Base-by-base conservation (phyloP, 2,797 vertebrate species). In the Anolis apletophallus region DNA sequence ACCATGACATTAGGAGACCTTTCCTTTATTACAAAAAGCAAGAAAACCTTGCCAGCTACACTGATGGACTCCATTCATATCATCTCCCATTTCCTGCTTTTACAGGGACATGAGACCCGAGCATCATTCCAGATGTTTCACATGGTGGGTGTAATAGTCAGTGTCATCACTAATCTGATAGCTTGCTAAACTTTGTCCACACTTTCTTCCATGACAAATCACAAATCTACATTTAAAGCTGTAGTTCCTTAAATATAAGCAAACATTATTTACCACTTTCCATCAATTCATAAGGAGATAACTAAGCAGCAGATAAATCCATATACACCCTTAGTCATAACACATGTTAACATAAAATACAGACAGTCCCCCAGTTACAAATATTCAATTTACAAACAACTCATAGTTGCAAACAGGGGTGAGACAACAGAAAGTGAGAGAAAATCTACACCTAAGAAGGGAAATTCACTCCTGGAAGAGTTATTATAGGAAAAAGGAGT, bases 11-110 rank as follows among this genome's bases (percentile, higher is more conserved):
- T n/a, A 76, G 17, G 40, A 52, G n/a, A 52, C 46, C 72, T 57
- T 83, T 67, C n/a, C 19, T 67, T 40, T 34, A 34, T 34, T 76
- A 52, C 3, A 67, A 26, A 64, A 52, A n/a, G 46, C 83, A 26
- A 26, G 5, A 77, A 76, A n/a, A 76, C 23, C 46, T 10, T 13
- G 73, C 46, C 19, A 75, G 10, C 36, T 3, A 54, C 19, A n/a
- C 36, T 11, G 57, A 72, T n/a, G 34, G 34, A 36, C 34, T 71
- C 11, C 16, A 84, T 75, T 75, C 23, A 40, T 50, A 72, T 75
- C 82, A 84, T 64, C 57, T 77, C 40, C 46, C 19, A 34, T 67
- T 76, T 84, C n/a, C 73, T 77, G 59, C 21, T 84, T 11, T 34
- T 9, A 52, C 23, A 55, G 52, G 14, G 52, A 17, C n/a, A 52